Evolutionary conservation across 2,888 invertebrate species (phyloP).

Genomic region (Eremobia ochroleuca): DNA sequence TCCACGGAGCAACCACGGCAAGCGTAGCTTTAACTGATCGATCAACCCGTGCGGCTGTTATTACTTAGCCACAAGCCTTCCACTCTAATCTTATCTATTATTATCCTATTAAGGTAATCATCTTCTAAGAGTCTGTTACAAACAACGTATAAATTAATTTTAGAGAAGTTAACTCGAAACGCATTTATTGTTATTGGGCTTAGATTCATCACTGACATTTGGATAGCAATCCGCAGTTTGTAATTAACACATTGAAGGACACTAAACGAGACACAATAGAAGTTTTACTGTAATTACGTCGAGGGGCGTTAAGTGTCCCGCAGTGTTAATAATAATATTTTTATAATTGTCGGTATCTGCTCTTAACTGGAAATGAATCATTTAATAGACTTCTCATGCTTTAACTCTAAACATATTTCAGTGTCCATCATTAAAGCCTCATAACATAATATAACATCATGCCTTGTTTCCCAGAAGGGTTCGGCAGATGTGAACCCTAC

Average conservation of each 20-base stretch:
- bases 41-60: too few species aligned
- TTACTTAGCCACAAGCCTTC: too few species aligned
- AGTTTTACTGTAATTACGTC: too few species aligned
- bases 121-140: constrained; percentile 5
- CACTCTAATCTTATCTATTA: too few species aligned
- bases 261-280: too few species aligned
- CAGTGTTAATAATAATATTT: too few species aligned
- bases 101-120: background rate
- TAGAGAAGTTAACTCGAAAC: background rate
- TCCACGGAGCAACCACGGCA: too few species aligned
- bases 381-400: background rate
- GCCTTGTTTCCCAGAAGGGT: background rate
- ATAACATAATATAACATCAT: background rate
- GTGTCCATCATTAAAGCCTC: background rate
- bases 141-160: constrained; percentile 4
- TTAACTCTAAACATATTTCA: background rate
- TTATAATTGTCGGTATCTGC: background rate
- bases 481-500: too few species aligned
- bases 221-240: constrained; percentile 13
- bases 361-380: background rate
- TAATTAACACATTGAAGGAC: too few species aligned
- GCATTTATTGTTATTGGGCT: constrained; percentile 14
- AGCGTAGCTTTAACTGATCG: too few species aligned
- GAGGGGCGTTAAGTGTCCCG: too few species aligned
- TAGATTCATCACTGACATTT: constrained; percentile 42